Evolutionary conservation across 1,140 invertebrate species (phyloP).

Genomic region (Drosophila pachea): DNA sequence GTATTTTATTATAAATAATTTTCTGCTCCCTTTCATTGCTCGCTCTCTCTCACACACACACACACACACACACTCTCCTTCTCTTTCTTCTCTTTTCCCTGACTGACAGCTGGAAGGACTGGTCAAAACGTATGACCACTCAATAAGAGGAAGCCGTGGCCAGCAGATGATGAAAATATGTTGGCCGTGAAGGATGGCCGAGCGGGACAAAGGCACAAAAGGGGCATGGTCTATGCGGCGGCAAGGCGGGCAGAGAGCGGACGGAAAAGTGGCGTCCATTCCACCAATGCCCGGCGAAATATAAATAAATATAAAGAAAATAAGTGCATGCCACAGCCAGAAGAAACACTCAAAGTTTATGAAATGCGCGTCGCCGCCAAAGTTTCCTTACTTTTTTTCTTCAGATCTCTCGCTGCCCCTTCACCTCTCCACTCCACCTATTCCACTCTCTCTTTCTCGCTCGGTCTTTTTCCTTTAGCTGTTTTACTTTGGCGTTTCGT

Average conservation of each 20-base stretch:
- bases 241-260: too few species aligned
- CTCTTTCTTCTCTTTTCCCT: too few species aligned
- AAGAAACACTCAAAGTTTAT: constrained; percentile 73
- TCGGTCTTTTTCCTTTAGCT: constrained; percentile 6
- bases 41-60: too few species aligned
- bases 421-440: background rate
- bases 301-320: constrained; percentile 73
- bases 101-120: constrained; percentile 42
- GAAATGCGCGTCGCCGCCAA: constrained; percentile 71
- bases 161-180: constrained; percentile 14
- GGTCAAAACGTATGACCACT: constrained; percentile 36
- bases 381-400: constrained; percentile 50
- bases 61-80: too few species aligned
- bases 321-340: constrained; percentile 74
- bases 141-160: constrained; percentile 14
- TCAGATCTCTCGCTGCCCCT: constrained; percentile 2
- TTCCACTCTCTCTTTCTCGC: too few species aligned
- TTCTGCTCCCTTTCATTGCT: background rate
- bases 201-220: too few species aligned
- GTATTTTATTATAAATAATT: constrained; percentile 72
- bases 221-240: background rate
- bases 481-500: background rate
- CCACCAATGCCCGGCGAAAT: constrained; percentile 56
- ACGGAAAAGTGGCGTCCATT: background rate
- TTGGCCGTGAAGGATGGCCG: constrained; percentile 11